A percentile compares a stretch with the other conserved stretches of the same genome.
Evolutionary conservation across 2,888 invertebrate species (phyloP).

Genomic region (Cancer borealis): DNA sequence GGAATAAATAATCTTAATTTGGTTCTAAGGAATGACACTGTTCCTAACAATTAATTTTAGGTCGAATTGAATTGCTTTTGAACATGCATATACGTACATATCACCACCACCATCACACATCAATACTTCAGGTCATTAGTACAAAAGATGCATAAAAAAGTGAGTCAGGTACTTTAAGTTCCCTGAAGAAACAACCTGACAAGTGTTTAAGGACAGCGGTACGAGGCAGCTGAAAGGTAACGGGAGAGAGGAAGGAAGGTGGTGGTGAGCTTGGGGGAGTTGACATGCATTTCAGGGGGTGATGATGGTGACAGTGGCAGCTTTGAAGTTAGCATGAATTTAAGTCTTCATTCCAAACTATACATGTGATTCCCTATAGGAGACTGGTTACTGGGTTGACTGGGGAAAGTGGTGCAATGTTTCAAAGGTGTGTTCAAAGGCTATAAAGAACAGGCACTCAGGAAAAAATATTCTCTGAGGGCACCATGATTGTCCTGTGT

Average conservation of each 20-base stretch:
- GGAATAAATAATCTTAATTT: not conserved
- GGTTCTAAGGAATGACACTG: not conserved
- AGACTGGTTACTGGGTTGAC: not conserved
- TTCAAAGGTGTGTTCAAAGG: not conserved
- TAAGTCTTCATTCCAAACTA: not conserved
- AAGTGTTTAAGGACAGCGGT: not conserved
- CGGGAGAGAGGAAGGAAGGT: not conserved
- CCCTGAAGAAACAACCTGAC: constrained; percentile 1
- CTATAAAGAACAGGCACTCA: not conserved
- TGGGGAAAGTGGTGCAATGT: not conserved
- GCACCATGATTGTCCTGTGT: not conserved
- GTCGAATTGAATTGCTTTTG: not conserved
- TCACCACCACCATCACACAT: constrained; percentile 13
- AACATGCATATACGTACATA: not conserved
- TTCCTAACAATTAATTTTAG: not conserved
- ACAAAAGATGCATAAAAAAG: constrained; percentile 11
- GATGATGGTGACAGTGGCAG: not conserved
- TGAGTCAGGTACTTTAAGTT: constrained; percentile 15
- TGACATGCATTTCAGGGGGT: not conserved
- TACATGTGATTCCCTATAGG: not conserved
- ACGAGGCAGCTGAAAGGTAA: not conserved
- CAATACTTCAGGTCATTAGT: not conserved
- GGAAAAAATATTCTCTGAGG: not conserved
- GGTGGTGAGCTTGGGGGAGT: not conserved
- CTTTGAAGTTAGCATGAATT: not conserved